Base-by-base conservation (phyloP, 2,113 vertebrate genomes). In the Cyanistes caeruleus region DNA sequence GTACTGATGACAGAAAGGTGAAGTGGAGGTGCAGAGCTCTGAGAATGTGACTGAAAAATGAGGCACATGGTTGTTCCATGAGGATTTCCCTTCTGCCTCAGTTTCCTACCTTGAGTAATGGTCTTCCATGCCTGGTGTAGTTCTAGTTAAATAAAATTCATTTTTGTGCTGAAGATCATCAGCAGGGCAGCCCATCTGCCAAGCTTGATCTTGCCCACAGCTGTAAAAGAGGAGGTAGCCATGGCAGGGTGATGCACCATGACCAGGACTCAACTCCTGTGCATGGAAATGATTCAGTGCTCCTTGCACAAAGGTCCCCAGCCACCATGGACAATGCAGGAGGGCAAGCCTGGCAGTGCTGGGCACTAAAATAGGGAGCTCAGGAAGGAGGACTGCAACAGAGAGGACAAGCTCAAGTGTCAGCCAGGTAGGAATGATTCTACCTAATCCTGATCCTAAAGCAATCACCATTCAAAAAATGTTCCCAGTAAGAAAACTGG, bases 311-410 rank as follows among this genome's bases (percentile, higher is more conserved):
- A 35, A 65, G 4, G 24, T 58, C 33, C 31, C 24, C 21, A 25
- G 1, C 17, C 4, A 2, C 60, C 43, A 21, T 0, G 4, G 49
- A 17, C 14, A 11, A 31, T 1, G 28, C 33, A 19, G 21, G n/a
- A 62, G 6, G 30, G 7, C 21, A 28, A 59, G 53, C 62, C 39
- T 31, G 30, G 15, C n/a, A 18, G 17, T 55, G 48, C 65, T 67
- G 39, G 30, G 39, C 20, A 55, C 31, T 48, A 75, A 87, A 46
- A 70, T 16, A 56, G 11, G 27, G 27, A 64, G 53, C 0, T 0
- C 19, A 37, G 27, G 27, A 44, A 82, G 19, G 16, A 20, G 35
- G 6, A 28, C 25, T 60, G 37, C 37, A 73, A 33, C 2, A 12
- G 46, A 87, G 12, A 16, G 65, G n/a, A 28, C 15, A 65, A 86